Evolutionary conservation across 2,888 invertebrate species (phyloP).

Genomic region (Protodeltote pygarga): DNA sequence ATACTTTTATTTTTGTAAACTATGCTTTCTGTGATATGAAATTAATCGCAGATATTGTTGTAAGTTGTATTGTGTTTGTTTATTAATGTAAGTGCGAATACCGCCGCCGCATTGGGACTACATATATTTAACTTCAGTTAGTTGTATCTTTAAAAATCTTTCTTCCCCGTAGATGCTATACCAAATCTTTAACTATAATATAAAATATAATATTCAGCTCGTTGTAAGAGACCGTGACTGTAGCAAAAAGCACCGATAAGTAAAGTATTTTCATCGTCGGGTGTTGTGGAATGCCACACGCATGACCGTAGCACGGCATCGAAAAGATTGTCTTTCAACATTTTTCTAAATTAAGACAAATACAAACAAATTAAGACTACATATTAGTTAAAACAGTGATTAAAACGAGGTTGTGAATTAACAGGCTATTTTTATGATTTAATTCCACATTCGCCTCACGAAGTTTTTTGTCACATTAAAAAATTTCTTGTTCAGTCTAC

Average conservation of each 20-base stretch:
- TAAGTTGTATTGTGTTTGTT: constrained; percentile 53
- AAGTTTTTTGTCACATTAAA: too few relatives aligned
- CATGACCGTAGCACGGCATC: constrained; percentile 46
- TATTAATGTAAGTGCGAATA: constrained; percentile 29
- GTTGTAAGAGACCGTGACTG: constrained; percentile 37
- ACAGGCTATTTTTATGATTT: constrained; percentile 28
- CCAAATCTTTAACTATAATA: constrained; percentile 38
- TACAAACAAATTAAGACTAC: too few relatives aligned
- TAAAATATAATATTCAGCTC: constrained; percentile 26
- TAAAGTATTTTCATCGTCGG: neutral
- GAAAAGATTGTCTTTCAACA: too few relatives aligned
- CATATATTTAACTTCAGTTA: constrained; percentile 26
- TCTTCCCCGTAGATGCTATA: constrained; percentile 38
- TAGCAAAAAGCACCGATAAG: constrained; percentile 3
- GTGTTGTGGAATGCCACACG: constrained; percentile 3
- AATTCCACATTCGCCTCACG: too few relatives aligned
- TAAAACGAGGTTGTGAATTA: constrained; percentile 37
- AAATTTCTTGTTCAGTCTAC: too few relatives aligned
- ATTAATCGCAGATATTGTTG: constrained; percentile 61
- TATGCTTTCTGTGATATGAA: constrained; percentile 71
- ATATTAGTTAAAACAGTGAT: constrained; percentile 36
- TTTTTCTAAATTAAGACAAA: constrained; percentile 24
- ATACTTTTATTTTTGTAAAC: constrained; percentile 58
- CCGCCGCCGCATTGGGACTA: constrained; percentile 26
- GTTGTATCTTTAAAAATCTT: constrained; percentile 19